These are phyloP conservation scores for Poecile atricapillus DNA, from an alignment of 2,113 vertebrate genomes.

Conservation along the genomic window DNA sequence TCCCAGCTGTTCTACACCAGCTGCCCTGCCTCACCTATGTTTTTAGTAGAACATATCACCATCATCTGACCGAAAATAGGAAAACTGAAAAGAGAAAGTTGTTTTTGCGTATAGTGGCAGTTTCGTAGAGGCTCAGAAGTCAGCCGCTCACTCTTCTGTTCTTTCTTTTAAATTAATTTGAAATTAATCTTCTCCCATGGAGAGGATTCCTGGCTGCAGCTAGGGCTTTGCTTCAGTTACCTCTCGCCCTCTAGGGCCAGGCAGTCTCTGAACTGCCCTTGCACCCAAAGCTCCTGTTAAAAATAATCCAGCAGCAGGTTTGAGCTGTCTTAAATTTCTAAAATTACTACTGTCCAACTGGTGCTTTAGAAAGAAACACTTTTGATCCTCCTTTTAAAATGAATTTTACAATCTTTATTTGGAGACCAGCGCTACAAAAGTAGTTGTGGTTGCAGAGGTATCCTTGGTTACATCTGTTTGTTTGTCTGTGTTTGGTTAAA, in stretches of 20 bases:
- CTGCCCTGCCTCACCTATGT: constrained; percentile 13
- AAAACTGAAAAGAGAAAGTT: background rate
- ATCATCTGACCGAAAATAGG: background rate
- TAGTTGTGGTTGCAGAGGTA: background rate
- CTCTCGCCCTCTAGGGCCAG: accelerated
- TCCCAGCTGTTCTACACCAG: background rate
- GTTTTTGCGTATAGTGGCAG: background rate
- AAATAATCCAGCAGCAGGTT: constrained; percentile 36
- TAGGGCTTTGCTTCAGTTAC: background rate
- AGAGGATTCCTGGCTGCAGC: background rate
- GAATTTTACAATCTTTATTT: background rate
- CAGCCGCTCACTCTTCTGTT: background rate
- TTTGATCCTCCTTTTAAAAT: background rate
- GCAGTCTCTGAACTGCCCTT: background rate
- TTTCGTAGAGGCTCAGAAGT: background rate
- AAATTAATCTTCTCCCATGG: background rate
- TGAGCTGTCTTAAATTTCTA: background rate
- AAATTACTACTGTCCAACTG: background rate
- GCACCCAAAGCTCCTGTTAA: background rate
- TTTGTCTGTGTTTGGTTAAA: background rate
- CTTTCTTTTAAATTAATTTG: background rate
- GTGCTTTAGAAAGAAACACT: background rate
- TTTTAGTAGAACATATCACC: background rate
- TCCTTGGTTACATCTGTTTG: background rate
- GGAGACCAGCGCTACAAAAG: background rate